phyloP scores from a whole-genome alignment of 2,113 vertebrate species.

The Hystrix cristata region DNA sequence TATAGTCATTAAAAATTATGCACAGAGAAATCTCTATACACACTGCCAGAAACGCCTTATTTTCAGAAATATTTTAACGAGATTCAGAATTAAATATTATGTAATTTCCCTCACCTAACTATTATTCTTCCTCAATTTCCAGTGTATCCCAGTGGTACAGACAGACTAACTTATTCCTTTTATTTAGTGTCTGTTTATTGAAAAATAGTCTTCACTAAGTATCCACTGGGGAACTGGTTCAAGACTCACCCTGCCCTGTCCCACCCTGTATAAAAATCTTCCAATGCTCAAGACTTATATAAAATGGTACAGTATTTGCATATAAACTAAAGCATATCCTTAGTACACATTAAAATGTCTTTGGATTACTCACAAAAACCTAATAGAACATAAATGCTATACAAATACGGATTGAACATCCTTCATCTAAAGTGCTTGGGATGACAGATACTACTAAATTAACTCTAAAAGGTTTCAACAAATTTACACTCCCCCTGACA shows the following conservation, averaged over 20 bases:
- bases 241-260: background rate
- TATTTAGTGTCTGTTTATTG: background rate
- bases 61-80: constrained; percentile 32
- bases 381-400: background rate
- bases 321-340: background rate
- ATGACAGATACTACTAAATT: background rate
- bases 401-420: background rate
- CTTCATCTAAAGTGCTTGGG: background rate
- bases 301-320: background rate
- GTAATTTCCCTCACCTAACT: background rate
- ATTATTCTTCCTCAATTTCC: constrained; percentile 22
- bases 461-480: background rate
- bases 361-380: background rate
- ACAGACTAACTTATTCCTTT: background rate
- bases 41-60: background rate
- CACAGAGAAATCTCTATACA: background rate
- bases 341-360: background rate
- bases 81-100: constrained; percentile 5
- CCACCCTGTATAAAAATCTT: background rate
- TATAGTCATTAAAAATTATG: background rate
- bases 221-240: background rate
- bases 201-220: background rate
- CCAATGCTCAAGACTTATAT: background rate
- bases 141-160: background rate
- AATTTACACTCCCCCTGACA: background rate